Conservation (phyloP, 2,888 invertebrate species). For the Disparrhopalites patrizii region DNA sequence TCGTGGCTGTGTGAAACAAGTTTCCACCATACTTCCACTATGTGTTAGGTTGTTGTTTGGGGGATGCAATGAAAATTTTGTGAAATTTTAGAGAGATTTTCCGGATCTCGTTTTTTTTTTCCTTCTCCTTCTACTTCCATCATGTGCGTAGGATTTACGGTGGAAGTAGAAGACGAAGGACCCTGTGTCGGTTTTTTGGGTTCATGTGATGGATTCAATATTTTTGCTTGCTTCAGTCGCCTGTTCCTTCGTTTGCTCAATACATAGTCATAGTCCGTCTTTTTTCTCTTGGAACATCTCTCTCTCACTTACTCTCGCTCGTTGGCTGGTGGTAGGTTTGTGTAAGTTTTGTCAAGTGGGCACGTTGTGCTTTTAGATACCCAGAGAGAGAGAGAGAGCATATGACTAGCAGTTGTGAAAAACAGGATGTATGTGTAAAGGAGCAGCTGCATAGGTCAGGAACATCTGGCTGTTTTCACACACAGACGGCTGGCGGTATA, state of each 20-base stretch:
- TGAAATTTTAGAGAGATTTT: constrained; percentile 25
- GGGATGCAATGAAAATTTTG: constrained; percentile 10
- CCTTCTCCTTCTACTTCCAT: not conserved
- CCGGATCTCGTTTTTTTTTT: constrained; percentile 7
- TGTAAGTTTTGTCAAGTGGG: constrained; percentile 29
- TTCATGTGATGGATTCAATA: not conserved
- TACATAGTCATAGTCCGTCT: too few relatives aligned
- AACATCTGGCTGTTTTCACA: constrained; percentile 38
- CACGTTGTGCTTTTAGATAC: constrained; percentile 19
- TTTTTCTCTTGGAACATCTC: too few relatives aligned
- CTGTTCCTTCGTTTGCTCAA: constrained; percentile 9
- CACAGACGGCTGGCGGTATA: constrained; percentile 28
- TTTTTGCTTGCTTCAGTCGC: constrained; percentile 26
- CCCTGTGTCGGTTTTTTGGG: not conserved
- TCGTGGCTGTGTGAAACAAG: too few relatives aligned
- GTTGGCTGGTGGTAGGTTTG: constrained; percentile 11
- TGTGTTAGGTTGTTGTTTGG: not conserved
- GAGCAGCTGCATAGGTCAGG: constrained; percentile 41
- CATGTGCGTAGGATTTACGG: not conserved
- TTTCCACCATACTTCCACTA: too few relatives aligned
- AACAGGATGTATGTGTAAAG: constrained; percentile 30
- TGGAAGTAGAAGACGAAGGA: not conserved
- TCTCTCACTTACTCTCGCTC: constrained; percentile 12
- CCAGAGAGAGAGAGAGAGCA: not conserved
- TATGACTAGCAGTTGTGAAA: constrained; percentile 26